phyloP scores from a whole-genome alignment of 2,113 vertebrate genomes.

The Chaetorhynchus papuensis region DNA sequence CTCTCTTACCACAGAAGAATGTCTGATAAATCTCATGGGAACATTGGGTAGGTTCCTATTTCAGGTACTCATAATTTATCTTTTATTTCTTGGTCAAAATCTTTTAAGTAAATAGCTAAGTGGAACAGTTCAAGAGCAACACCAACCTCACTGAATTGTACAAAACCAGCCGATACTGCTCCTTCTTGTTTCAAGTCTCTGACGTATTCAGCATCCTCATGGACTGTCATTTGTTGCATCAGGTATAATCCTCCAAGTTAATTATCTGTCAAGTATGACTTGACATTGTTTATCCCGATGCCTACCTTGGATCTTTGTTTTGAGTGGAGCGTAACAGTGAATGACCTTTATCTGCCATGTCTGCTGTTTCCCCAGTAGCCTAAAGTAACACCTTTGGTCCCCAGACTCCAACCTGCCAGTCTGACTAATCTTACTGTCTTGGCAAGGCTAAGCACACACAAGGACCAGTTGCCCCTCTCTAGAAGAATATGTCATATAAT shows the following conservation, averaged over 20 bases:
- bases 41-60: not conserved
- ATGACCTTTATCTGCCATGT: not conserved
- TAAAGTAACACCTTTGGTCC: not conserved
- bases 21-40: not conserved
- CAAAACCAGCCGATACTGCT: not conserved
- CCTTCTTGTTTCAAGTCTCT: not conserved
- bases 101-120: not conserved
- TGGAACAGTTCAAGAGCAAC: not conserved
- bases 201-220: not conserved
- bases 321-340: not conserved
- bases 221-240: not conserved
- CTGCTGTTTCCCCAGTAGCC: not conserved
- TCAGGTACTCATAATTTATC: not conserved
- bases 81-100: not conserved
- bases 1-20: not conserved
- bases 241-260: not conserved
- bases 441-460: not conserved
- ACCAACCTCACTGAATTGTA: not conserved
- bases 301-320: not conserved
- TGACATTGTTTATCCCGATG: not conserved
- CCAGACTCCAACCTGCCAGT: slow-evolving; percentile 22
- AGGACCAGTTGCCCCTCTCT: not conserved
- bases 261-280: not conserved
- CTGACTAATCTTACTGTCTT: not conserved
- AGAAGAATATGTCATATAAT: not conserved